Base-by-base conservation (phyloP, 2,797 vertebrate genomes). In the Artibeus lituratus region DNA sequence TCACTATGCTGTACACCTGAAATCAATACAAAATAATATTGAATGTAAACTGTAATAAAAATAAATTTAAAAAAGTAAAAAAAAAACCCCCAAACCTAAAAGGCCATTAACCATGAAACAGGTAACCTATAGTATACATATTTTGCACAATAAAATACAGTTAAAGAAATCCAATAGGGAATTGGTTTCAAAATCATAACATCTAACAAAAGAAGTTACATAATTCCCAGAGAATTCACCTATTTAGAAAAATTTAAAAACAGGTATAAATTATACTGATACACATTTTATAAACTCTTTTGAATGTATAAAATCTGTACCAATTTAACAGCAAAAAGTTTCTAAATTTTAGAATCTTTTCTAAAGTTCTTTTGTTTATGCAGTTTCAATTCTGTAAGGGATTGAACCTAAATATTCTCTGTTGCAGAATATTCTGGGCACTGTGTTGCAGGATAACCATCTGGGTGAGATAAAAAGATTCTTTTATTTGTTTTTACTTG, bases 311-410 rank as follows among this genome's bases (percentile, higher is more conserved):
- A 78, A 89, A 26, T 80, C 51, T 18, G 7, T 80, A 80, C 37
- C 35, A 80, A 83, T 16, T 24, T 89, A 62, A 81, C 1, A 65
- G 18, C 47, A 73, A 67, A 85, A 70, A 55, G 24, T 42, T 80
- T 76, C 44, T 78, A 53, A 90, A 59, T 39, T 86, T 94, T 73
- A 93, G 32, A 74, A 22, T 95, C 35, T 90, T 90, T 53, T 18
- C 19, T 67, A 94, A 81, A 87, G 77, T 83, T 73, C 2, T 89
- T 76, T 59, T 55, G 35, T 80, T 78, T 77, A 89, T 19, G 51
- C 7, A 93, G 12, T 86, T 93, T 91, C 65, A 94, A 51, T 42
- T 92, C 18, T 62, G 12, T 26, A 92, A 83, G 59, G 19, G 37
- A 85, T 62, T 42, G 72, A 77, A 72, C 2, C 11, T 80, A 67